Base-by-base conservation (phyloP, 2,113 vertebrate genomes). In the Spheniscus mendiculus region DNA sequence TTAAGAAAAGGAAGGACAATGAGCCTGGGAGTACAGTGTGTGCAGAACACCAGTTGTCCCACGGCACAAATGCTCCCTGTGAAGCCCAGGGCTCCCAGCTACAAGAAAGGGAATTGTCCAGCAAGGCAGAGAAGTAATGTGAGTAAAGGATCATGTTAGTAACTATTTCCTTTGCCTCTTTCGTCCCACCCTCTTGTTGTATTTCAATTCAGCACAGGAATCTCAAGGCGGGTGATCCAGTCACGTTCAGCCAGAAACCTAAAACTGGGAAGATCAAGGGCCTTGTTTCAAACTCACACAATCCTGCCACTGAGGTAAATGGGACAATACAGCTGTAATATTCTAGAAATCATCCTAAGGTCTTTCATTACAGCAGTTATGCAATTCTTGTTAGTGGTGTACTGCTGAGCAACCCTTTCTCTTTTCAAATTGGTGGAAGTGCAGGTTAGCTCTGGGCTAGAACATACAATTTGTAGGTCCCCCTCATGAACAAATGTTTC, bases 1-100 rank as follows among this genome's bases (percentile, higher is more conserved):
- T 56, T 15, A 79, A 91, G 73, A 80, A 91, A 65, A 83, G 30
- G n/a, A 58, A 88, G 20, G 49, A 90, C 67, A 96, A 83, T 77
- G 53, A 73, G 74, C n/a, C 44, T 52, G 36, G 63, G 63, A 86
- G 73, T 20, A 21, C 3, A 34, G 42, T 56, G 47, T 74, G 53
- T 80, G 50, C 42, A n/a, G 50, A 93, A 55, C 26, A 76, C n/a
- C 22, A 42, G 4, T 40, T 29, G 52, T 92, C 70, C 38, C 72
- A 71, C 0, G 0, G 42, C 38, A 85, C 36, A 21, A 12, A 30
- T 1, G 3, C 11, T 86, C 44, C 44, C 20, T 56, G 30, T 15
- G 78, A 83, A 45, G 40, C 16, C 18, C 32, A 19, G 20, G 40
- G 66, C 42, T 86, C 47, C 45, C 47, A n/a, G 18, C 20, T 70